Percentiles rank a stretch among this genome's conserved stretches.
Conservation (phyloP, 2,113 vertebrate species). For the Anoura caudifer region DNA sequence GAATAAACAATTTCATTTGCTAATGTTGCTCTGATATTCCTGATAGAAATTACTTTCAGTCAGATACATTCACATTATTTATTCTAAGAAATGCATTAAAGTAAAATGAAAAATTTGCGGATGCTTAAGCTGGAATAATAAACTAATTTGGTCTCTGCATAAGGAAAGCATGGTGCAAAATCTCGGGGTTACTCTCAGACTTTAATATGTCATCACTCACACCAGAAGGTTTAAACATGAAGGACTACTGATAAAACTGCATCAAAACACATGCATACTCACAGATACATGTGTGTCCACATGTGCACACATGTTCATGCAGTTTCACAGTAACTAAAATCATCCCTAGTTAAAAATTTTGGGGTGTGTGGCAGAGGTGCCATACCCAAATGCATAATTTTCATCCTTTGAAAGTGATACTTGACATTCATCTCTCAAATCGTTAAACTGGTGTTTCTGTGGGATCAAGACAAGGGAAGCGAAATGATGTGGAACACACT, state of each 20-base stretch:
- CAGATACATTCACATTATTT: conserved; percentile 66
- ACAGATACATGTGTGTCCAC: not conserved
- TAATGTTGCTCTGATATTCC: conserved; percentile 56
- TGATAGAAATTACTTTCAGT: conserved; percentile 64
- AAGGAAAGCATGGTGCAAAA: not conserved
- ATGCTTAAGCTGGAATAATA: conserved; percentile 64
- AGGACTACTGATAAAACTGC: not conserved
- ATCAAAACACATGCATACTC: not conserved
- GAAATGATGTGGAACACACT: not conserved
- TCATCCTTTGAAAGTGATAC: not conserved
- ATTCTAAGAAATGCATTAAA: conserved; percentile 68
- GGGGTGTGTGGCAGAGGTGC: not conserved
- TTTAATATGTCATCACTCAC: conserved; percentile 19
- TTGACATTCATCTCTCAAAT: conserved; percentile 19
- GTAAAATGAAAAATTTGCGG: conserved; percentile 64
- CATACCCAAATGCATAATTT: not conserved
- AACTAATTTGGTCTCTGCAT: conserved; percentile 57
- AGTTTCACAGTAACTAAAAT: not conserved
- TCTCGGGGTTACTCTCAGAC: conserved; percentile 56
- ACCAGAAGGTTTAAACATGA: not conserved
- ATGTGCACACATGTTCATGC: no score
- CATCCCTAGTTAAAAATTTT: not conserved
- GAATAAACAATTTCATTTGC: conserved; percentile 62
- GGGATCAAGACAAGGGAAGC: not conserved
- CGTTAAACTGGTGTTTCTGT: not conserved